A percentile compares a stretch with the other conserved stretches of the same genome.
Conservation (phyloP, 2,888 invertebrate genomes). For the Standfussiana lucernea region DNA sequence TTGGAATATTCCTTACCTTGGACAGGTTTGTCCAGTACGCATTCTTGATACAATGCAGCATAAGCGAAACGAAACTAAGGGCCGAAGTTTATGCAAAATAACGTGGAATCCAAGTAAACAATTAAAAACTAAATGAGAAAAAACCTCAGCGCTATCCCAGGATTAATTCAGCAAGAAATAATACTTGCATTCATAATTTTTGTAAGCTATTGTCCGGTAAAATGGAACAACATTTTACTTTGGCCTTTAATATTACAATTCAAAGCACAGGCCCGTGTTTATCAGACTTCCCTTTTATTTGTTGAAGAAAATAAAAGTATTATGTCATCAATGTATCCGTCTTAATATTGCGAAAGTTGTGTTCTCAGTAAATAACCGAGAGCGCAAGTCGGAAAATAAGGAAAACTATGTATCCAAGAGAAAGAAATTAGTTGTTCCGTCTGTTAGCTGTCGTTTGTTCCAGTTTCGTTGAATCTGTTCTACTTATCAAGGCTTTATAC, state of each 20-base stretch:
- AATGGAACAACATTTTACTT: conserved; percentile 40
- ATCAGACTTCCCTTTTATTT: conserved; percentile 40
- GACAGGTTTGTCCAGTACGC: background rate
- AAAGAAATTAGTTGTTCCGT: conserved; percentile 40
- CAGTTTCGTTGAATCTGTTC: conserved; percentile 47
- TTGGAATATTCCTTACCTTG: background rate
- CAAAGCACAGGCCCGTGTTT: conserved; percentile 30
- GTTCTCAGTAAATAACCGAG: conserved; percentile 40
- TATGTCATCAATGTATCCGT: conserved; percentile 39
- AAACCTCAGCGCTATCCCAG: background rate
- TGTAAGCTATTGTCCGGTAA: conserved; percentile 34
- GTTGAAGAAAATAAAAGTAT: conserved; percentile 46
- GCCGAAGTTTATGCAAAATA: background rate
- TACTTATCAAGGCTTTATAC: conserved; percentile 20
- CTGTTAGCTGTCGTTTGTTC: conserved; percentile 30
- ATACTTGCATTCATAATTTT: conserved; percentile 44
- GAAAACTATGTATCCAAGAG: conserved; percentile 41
- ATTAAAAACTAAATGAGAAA: conserved; percentile 23
- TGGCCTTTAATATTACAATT: conserved; percentile 25
- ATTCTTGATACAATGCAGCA: background rate
- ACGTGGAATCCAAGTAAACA: conserved; percentile 17
- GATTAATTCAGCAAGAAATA: conserved; percentile 23
- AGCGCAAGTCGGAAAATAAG: conserved; percentile 30
- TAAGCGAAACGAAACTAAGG: background rate
- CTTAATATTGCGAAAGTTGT: conserved; percentile 56